Evolutionary conservation across 2,888 invertebrate species (phyloP), one percentile per base, ranked within the genome.

Genomic region (Lagria hirta): DNA sequence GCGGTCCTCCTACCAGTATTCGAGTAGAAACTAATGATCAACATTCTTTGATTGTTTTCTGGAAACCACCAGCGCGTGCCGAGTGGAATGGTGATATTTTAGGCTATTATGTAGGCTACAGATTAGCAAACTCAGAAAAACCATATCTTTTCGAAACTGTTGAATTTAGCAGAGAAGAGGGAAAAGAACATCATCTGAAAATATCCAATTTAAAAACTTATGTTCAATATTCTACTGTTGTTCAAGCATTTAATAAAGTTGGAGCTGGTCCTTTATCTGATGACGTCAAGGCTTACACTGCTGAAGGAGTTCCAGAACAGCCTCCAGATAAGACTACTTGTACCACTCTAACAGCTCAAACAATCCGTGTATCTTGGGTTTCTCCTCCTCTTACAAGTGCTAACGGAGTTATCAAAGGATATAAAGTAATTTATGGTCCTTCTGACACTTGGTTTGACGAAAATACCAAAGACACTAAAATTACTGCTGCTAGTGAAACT

Each of bases 361-460:
- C 93, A 1, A 92, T 97, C 62, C 82, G 93, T 43, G 91, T 96
- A 2, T 88, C 90, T 12, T 97, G 96, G 96, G 86, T 89, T 0
- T 92, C 94, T 0, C 96, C 96, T 1, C 92, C 95, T 21, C 78
- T 93, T 2, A 87, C 86, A 48, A 85, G 92, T 18, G 92, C 95
- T 26, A 94, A 96, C 68, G 96, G 96, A 53, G 86, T 95, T 22
- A 92, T 96, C 63, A 93, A 94, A 69, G 95, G 95, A 7, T 97
- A 96, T 76, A 94, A 95, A 73, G 91, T 93, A 43, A 83, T 93
- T 43, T 93, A 92, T 64, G 91, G 92, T 55, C 90, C 93, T 23
- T 89, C 89, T 57, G 89, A 91, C 52, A 83, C 86, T 51, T 93
- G 93, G 93, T 91, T 90, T 76, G 92, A 92, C 68, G 92, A 92